Percentiles rank a stretch among this genome's conserved stretches.
Evolutionary conservation across 2,888 invertebrate genomes (phyloP).

Genomic region (Taphrorychus bicolor): DNA sequence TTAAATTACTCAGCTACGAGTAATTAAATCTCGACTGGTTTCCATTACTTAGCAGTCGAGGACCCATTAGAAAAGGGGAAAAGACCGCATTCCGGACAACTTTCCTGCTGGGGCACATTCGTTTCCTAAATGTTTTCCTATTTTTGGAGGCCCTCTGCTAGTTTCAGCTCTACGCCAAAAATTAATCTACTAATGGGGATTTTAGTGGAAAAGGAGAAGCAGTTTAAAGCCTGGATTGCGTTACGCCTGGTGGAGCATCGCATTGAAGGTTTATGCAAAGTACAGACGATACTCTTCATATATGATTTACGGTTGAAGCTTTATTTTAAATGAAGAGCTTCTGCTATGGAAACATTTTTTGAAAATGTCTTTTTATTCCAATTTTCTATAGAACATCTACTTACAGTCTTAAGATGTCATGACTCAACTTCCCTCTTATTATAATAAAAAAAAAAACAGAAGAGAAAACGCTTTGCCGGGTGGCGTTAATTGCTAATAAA

Average conservation of each 20-base stretch:
- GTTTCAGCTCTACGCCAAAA: background rate
- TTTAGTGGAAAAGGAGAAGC: background rate
- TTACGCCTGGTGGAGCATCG: background rate
- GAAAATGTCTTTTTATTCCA: too few species aligned
- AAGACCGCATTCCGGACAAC: constrained; percentile 1
- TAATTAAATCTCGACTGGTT: constrained; percentile 7
- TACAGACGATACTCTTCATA: too few species aligned
- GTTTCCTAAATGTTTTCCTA: background rate
- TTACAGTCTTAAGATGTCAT: background rate
- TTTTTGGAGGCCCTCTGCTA: background rate
- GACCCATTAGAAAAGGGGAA: constrained; percentile 6
- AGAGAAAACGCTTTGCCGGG: constrained; percentile 3
- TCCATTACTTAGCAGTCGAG: constrained; percentile 7
- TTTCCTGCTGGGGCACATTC: constrained; percentile 2
- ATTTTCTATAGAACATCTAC: too few species aligned
- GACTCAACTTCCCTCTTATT: background rate
- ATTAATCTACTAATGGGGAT: background rate
- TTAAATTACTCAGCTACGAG: constrained; percentile 8
- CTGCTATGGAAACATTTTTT: too few species aligned
- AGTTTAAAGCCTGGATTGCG: background rate
- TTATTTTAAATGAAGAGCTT: too few species aligned
- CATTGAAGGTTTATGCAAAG: background rate
- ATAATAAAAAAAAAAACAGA: background rate
- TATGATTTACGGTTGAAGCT: too few species aligned
- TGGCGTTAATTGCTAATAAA: constrained; percentile 25